Evolutionary conservation across 2,113 vertebrate species (phyloP).

Genomic region (Tachysurus fulvidraco): DNA sequence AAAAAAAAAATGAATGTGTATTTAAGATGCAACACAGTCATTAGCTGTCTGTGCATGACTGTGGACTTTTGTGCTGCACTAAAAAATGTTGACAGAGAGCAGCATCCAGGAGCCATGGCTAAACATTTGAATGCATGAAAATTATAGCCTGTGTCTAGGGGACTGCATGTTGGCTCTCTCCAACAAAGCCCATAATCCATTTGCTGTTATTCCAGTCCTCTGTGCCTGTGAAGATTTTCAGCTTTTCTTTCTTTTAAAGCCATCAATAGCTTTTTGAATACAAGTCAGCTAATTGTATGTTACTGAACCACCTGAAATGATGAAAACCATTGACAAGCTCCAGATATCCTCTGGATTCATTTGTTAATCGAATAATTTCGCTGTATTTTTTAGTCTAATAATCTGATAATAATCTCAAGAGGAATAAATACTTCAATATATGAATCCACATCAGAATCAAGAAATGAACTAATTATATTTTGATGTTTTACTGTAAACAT

Average conservation of each 20-base stretch:
- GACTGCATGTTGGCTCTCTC: background rate
- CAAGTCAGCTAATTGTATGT: slow-evolving; percentile 55
- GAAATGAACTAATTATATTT: background rate
- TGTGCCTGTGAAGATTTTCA: slow-evolving; percentile 30
- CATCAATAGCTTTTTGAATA: slow-evolving; percentile 26
- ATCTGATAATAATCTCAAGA: slow-evolving; percentile 61
- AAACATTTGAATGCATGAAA: slow-evolving; percentile 41
- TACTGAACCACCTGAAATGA: slow-evolving; percentile 59
- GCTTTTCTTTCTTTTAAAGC: slow-evolving; percentile 42
- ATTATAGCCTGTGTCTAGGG: slow-evolving; percentile 36
- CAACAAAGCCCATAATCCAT: slow-evolving; percentile 23
- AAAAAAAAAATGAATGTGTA: background rate
- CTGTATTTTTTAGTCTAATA: slow-evolving; percentile 14
- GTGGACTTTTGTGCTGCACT: background rate
- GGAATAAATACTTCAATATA: background rate
- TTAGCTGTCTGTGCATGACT: background rate
- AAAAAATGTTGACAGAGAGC: slow-evolving; percentile 3
- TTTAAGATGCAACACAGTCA: slow-evolving; percentile 20
- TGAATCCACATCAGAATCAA: background rate
- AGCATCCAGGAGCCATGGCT: slow-evolving; percentile 11
- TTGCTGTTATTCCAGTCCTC: slow-evolving; percentile 29
- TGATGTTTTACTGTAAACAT: background rate
- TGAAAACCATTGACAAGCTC: slow-evolving; percentile 53
- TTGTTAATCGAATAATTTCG: background rate
- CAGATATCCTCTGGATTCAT: slow-evolving; percentile 33